Conservation (phyloP, 2,888 invertebrate species). For the Eubasilissa splendida region DNA sequence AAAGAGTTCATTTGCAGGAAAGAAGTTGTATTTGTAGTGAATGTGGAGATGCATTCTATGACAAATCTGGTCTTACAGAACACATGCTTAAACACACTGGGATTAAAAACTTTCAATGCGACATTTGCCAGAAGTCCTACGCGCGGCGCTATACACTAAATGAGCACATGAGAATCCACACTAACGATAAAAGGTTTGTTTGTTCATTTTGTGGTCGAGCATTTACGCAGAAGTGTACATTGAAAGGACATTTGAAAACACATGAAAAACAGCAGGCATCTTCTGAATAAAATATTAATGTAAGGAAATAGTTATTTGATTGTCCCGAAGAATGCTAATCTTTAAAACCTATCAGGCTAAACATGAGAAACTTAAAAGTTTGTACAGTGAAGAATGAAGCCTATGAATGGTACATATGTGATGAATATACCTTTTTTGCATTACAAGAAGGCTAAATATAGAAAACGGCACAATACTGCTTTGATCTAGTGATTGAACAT, state of each 20-base stretch:
- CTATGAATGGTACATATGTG: no score
- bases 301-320: neutral
- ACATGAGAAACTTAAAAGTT: no score
- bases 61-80: conserved; percentile 42
- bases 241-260: conserved; percentile 49
- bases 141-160: conserved; percentile 41
- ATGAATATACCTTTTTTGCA: no score
- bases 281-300: conserved; percentile 3
- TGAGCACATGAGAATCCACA: conserved; percentile 52
- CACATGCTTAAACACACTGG: conserved; percentile 53
- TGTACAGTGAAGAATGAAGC: no score
- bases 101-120: conserved; percentile 49
- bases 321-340: neutral
- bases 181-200: conserved; percentile 49
- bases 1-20: conserved; percentile 48
- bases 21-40: conserved; percentile 42
- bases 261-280: conserved; percentile 42
- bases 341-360: no score
- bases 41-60: conserved; percentile 48
- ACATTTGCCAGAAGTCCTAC: conserved; percentile 50
- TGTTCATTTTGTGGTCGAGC: conserved; percentile 47
- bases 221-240: conserved; percentile 51
- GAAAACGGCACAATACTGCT: no score
- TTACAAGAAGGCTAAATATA: no score
- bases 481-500: no score